Conservation (phyloP, 2,113 vertebrate species). For the Ochotona princeps region DNA sequence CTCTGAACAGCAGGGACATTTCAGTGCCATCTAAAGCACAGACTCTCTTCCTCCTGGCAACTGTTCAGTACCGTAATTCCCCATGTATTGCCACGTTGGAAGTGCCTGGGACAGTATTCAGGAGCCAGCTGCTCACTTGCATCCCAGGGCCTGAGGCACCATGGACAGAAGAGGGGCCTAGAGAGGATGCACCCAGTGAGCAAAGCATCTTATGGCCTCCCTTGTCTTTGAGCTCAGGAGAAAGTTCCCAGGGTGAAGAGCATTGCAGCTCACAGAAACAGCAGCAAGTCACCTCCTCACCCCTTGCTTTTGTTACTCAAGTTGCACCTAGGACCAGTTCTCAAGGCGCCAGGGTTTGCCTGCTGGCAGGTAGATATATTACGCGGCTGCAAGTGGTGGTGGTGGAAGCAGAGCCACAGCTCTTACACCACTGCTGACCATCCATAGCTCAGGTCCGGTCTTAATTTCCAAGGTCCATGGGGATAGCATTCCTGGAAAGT, state of each 20-base stretch:
- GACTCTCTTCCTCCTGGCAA: conserved; percentile 71
- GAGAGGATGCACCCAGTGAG: neutral
- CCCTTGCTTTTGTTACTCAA: neutral
- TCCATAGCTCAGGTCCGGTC: neutral
- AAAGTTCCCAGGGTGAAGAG: neutral
- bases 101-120: neutral
- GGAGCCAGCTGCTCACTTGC: neutral
- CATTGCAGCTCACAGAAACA: neutral
- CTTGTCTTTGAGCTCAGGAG: neutral
- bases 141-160: neutral
- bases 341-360: neutral
- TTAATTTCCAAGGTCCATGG: neutral
- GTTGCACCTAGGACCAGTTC: neutral
- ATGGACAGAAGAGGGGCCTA: neutral
- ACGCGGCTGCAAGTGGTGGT: neutral
- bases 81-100: conserved; percentile 21
- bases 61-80: conserved; percentile 56
- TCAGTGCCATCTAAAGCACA: conserved; percentile 55
- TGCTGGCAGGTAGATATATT: neutral
- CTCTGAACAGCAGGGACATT: conserved; percentile 68
- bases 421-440: no score
- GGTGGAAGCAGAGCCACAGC: neutral
- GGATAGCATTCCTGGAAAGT: neutral
- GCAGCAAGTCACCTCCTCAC: neutral
- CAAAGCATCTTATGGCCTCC: neutral